Conservation (phyloP, 2,888 invertebrate genomes). For the Drosophila tanythrix region DNA sequence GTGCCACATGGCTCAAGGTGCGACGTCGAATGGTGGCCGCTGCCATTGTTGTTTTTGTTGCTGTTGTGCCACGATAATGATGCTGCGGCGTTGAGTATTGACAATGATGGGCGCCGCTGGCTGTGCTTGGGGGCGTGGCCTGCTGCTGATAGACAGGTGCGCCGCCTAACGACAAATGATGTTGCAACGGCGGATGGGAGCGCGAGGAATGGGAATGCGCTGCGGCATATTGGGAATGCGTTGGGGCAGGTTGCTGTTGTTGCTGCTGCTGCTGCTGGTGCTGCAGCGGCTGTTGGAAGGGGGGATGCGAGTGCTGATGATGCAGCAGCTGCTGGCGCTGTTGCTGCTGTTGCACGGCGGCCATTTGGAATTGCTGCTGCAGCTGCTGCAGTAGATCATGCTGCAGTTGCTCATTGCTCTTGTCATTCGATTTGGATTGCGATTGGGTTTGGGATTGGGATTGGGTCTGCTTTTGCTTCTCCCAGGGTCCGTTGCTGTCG, state of each 20-base stretch:
- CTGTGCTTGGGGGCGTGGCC: slow-evolving; percentile 21
- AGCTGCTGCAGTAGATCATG: slow-evolving; percentile 74
- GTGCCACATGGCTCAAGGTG: slow-evolving; percentile 80
- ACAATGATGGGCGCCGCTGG: slow-evolving; percentile 50
- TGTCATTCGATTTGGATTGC: slow-evolving; percentile 27
- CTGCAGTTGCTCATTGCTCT: slow-evolving; percentile 61
- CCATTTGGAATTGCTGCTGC: slow-evolving; percentile 69
- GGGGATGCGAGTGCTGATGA: slow-evolving; percentile 80
- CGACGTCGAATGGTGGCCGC: slow-evolving; percentile 79
- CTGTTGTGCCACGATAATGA: slow-evolving; percentile 63
- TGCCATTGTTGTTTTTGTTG: slow-evolving; percentile 58
- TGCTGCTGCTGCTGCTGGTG: slow-evolving; percentile 50
- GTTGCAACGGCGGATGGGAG: slow-evolving; percentile 77
- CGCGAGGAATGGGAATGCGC: slow-evolving; percentile 32
- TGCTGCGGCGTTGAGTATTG: slow-evolving; percentile 80
- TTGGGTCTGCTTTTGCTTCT: slow-evolving; percentile 76
- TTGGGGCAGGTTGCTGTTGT: slow-evolving; percentile 76
- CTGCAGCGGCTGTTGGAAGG: slow-evolving; percentile 65
- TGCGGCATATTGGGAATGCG: slow-evolving; percentile 47
- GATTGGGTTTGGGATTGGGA: slow-evolving; percentile 22
- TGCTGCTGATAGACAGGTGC: slow-evolving; percentile 57
- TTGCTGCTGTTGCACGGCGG: slow-evolving; percentile 61
- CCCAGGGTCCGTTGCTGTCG: slow-evolving; percentile 82
- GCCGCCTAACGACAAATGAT: slow-evolving; percentile 85
- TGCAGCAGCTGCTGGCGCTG: slow-evolving; percentile 69